These are phyloP conservation scores for Amphipoea oculea DNA, from an alignment of 2,888 invertebrate genomes.

Conservation along the genomic window DNA sequence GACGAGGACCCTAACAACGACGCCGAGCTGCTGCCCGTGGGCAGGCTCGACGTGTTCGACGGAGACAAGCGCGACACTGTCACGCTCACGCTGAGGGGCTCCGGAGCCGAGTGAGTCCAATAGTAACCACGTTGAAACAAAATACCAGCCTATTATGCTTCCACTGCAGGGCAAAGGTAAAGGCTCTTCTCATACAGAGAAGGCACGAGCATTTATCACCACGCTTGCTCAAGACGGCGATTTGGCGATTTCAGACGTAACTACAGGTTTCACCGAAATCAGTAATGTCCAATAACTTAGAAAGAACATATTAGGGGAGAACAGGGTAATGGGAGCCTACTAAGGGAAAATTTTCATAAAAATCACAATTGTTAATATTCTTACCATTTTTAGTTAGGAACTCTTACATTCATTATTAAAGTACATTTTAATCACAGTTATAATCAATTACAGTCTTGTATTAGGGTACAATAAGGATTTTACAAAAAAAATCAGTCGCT, in stretches of 20 bases:
- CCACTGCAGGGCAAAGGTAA: neutral
- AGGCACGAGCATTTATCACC: neutral
- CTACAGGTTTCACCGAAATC: neutral
- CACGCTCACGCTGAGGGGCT: conserved; percentile 93
- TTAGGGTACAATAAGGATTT: too few relatives aligned
- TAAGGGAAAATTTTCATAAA: too few relatives aligned
- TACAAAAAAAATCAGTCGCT: too few relatives aligned
- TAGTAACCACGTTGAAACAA: too few relatives aligned
- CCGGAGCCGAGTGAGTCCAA: conserved; percentile 65
- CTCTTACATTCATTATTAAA: too few relatives aligned
- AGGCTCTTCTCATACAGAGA: neutral
- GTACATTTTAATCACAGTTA: too few relatives aligned
- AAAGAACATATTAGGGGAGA: neutral
- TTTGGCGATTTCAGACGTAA: neutral
- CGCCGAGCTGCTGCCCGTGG: conserved; percentile 82
- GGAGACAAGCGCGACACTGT: conserved; percentile 95
- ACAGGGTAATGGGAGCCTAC: too few relatives aligned
- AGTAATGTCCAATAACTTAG: neutral
- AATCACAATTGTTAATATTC: too few relatives aligned
- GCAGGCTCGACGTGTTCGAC: conserved; percentile 96
- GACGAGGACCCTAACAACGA: conserved; percentile 73
- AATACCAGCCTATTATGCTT: neutral
- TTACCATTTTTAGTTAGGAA: too few relatives aligned
- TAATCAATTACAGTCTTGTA: too few relatives aligned
- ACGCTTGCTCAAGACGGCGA: neutral